phyloP scores from a whole-genome alignment of 1,140 invertebrate species.

The Cylas formicarius region DNA sequence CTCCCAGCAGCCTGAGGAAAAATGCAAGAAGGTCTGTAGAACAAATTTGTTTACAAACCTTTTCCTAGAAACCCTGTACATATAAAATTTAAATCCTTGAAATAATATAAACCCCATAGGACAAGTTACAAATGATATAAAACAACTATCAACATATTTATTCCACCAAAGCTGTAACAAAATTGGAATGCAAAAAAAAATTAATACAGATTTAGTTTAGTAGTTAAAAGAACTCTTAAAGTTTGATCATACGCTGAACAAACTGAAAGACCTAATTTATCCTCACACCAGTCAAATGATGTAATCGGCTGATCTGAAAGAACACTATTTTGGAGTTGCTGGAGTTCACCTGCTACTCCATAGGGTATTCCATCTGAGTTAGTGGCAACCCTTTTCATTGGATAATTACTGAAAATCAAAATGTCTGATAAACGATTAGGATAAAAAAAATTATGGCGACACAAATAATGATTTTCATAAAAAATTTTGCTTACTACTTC shows the following conservation, averaged over 20 bases:
- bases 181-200: too few species aligned
- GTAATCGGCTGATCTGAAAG: slow-evolving; percentile 85
- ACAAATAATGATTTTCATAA: slow-evolving; percentile 4
- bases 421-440: background rate
- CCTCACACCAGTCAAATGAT: slow-evolving; percentile 84
- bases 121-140: too few species aligned
- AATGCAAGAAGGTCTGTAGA: too few species aligned
- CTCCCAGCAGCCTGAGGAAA: too few species aligned
- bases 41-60: too few species aligned
- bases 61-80: too few species aligned
- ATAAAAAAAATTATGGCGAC: slow-evolving; percentile 1
- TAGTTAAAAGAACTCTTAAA: slow-evolving; percentile 79
- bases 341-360: slow-evolving; percentile 69
- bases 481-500: slow-evolving; percentile 72
- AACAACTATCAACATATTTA: too few species aligned
- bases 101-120: too few species aligned
- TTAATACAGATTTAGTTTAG: slow-evolving; percentile 67
- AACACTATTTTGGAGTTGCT: slow-evolving; percentile 69
- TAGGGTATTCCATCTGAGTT: slow-evolving; percentile 60
- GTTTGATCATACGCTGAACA: slow-evolving; percentile 90
- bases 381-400: slow-evolving; percentile 60
- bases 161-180: too few species aligned
- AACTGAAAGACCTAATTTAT: slow-evolving; percentile 80
- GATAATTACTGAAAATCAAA: slow-evolving; percentile 67
- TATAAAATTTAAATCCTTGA: too few species aligned